These are phyloP conservation scores for Dermochelys coriacea DNA, from an alignment of 2,797 vertebrate genomes.

Conservation along the genomic window DNA sequence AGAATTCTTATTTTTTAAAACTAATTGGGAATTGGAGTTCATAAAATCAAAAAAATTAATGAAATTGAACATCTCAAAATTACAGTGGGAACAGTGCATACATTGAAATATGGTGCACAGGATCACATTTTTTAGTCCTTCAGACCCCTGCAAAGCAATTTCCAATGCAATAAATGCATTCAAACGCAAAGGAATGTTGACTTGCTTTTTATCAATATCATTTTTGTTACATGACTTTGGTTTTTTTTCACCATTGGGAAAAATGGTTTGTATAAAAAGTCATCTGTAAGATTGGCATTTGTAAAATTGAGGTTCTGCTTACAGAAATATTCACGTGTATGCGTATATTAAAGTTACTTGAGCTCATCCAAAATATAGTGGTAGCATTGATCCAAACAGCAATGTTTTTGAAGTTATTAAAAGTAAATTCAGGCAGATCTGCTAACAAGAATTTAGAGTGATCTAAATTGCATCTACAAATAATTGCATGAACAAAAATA, in stretches of 20 bases:
- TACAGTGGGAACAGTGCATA: neutral
- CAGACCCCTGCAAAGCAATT: too few species aligned
- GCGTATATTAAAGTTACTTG: neutral
- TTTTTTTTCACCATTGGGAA: too few species aligned
- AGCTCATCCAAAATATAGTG: neutral
- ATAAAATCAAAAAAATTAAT: neutral
- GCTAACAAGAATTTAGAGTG: neutral
- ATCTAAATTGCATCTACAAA: neutral
- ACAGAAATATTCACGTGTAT: neutral
- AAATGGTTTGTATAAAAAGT: too few species aligned
- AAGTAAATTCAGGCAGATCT: neutral
- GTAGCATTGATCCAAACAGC: neutral
- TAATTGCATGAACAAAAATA: neutral
- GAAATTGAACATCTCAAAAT: neutral
- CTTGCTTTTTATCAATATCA: too few species aligned
- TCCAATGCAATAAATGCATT: too few species aligned
- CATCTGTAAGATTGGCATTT: too few species aligned
- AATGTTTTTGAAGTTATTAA: neutral
- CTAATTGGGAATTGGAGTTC: neutral
- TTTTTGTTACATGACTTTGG: too few species aligned
- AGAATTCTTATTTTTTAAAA: neutral
- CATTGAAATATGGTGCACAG: neutral
- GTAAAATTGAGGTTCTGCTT: too few species aligned
- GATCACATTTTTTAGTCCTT: too few species aligned
- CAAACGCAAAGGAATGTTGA: too few species aligned